Percentiles rank a stretch among this genome's conserved stretches.
Conservation (phyloP, 2,113 vertebrate species). For the Lophochroa leadbeateri region DNA sequence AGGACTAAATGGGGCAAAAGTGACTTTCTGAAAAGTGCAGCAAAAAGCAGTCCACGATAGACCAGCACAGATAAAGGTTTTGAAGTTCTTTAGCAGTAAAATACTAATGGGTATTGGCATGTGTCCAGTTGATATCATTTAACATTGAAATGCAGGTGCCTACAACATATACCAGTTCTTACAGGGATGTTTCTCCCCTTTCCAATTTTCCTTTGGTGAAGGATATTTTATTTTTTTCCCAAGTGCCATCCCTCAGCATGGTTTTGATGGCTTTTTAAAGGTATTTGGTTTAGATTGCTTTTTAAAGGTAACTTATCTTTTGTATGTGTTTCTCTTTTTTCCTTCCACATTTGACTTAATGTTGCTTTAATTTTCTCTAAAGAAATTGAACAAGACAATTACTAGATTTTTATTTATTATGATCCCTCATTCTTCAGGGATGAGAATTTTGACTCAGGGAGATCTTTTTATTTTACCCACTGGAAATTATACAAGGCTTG, state of each 20-base stretch:
- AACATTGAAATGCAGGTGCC: background rate
- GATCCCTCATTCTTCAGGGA: background rate
- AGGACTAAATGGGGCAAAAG: background rate
- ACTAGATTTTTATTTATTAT: background rate
- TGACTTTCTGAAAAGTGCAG: background rate
- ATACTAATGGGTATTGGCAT: background rate
- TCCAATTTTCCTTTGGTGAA: background rate
- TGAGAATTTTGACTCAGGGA: background rate
- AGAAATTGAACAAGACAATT: background rate
- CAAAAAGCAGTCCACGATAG: background rate
- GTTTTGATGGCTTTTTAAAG: background rate
- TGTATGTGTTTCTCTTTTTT: background rate
- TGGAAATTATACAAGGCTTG: background rate
- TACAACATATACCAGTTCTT: background rate
- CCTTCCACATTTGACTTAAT: background rate
- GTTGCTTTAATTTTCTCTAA: background rate
- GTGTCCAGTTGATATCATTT: background rate
- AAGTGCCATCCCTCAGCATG: background rate
- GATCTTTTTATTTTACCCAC: background rate
- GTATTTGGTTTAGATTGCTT: background rate
- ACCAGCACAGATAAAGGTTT: background rate
- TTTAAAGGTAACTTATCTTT: background rate
- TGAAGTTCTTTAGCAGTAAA: background rate
- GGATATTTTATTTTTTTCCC: background rate
- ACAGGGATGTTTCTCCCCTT: background rate